phyloP scores from a whole-genome alignment of 2,797 vertebrate species.

The Oryzias dopingdopingensis region DNA sequence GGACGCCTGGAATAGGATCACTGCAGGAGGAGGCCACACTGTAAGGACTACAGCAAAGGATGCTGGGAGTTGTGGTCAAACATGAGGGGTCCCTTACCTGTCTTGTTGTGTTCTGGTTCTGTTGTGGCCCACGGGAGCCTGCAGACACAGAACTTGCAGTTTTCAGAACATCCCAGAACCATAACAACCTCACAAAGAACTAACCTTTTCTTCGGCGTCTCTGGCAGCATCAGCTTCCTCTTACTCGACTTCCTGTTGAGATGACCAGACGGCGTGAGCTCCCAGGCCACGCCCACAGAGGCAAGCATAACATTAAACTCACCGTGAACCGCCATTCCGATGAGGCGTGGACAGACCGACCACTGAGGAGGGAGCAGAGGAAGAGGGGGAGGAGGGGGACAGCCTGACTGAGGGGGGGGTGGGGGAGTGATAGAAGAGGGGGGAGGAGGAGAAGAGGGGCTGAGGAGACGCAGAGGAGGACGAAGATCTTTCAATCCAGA shows the following conservation, averaged over 20 bases:
- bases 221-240: slow-evolving; percentile 21
- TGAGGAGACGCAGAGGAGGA: slow-evolving; percentile 3
- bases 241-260: slow-evolving; percentile 23
- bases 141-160: slow-evolving; percentile 1
- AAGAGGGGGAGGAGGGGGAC: neutral
- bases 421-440: neutral
- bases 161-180: neutral
- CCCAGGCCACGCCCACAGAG: rapidly evolving
- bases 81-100: slow-evolving; percentile 11
- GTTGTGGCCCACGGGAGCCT: slow-evolving; percentile 22
- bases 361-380: slow-evolving; percentile 1
- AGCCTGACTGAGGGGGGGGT: neutral
- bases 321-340: slow-evolving; percentile 17
- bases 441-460: slow-evolving; percentile 1
- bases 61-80: slow-evolving; percentile 2
- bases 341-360: slow-evolving; percentile 3
- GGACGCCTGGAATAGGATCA: slow-evolving; percentile 70
- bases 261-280: neutral
- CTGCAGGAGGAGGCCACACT: slow-evolving; percentile 26
- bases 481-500: slow-evolving; percentile 42
- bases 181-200: neutral
- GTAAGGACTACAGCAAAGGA: neutral
- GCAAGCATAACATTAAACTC: neutral
- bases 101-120: slow-evolving; percentile 25
- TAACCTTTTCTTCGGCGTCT: slow-evolving; percentile 42